A percentile compares a stretch with the other conserved stretches of the same genome.
phyloP scores from a whole-genome alignment of 2,797 vertebrate species.

The Scarus forsteni region DNA sequence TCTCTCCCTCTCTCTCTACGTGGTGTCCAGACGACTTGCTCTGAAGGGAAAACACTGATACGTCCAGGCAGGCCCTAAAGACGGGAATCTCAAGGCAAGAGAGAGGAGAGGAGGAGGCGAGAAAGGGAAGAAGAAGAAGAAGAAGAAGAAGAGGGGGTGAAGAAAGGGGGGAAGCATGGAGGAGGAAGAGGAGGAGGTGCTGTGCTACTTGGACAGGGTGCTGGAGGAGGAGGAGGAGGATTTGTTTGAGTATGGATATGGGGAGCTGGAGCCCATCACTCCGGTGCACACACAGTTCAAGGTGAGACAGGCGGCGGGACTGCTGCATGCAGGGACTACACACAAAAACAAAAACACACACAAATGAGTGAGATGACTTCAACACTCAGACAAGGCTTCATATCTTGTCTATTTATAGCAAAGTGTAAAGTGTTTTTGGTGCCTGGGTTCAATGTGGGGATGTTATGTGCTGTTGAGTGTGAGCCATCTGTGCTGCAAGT shows the following conservation, averaged over 20 bases:
- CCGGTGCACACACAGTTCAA: conserved; percentile 74
- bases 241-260: conserved; percentile 88
- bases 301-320: conserved; percentile 75
- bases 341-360: conserved; percentile 18
- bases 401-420: conserved; percentile 58
- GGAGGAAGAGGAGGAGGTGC: conserved; percentile 95
- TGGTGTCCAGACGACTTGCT: conserved; percentile 68
- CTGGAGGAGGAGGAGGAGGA: conserved; percentile 92
- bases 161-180: conserved; percentile 84
- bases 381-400: conserved; percentile 30
- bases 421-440: conserved; percentile 61
- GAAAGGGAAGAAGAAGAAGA: conserved; percentile 5
- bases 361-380: not conserved
- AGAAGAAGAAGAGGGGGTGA: conserved; percentile 2
- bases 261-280: conserved; percentile 86
- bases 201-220: conserved; percentile 94
- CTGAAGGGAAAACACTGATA: conserved; percentile 78
- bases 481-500: conserved; percentile 55
- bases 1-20: conserved; percentile 43
- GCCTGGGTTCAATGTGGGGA: conserved; percentile 46
- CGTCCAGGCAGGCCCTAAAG: conserved; percentile 75
- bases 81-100: conserved; percentile 40
- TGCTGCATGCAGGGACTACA: conserved; percentile 43
- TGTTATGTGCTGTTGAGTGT: conserved; percentile 52
- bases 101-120: conserved; percentile 46